A percentile compares a stretch with the other conserved stretches of the same genome.
These are phyloP conservation scores for Lepus timidus DNA, from an alignment of 2,113 vertebrate species.

Conservation along the genomic window DNA sequence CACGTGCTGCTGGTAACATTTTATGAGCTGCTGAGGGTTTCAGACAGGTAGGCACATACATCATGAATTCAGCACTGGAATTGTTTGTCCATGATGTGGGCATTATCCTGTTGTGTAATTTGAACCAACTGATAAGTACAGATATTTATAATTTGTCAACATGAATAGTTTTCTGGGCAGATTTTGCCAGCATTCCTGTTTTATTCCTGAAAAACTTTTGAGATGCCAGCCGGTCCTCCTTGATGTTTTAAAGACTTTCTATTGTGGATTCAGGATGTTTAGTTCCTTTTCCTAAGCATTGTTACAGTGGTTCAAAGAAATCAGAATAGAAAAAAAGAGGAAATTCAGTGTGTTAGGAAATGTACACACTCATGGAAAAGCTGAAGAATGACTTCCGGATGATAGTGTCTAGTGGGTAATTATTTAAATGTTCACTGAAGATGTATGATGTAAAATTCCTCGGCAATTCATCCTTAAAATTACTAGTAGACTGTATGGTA, in stretches of 20 bases:
- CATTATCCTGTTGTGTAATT: neutral
- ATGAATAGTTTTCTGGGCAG: neutral
- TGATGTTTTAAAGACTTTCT: neutral
- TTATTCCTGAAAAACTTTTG: neutral
- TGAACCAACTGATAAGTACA: neutral
- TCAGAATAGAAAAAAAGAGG: neutral
- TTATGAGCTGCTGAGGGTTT: neutral
- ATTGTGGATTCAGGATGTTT: neutral
- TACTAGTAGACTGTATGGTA: neutral
- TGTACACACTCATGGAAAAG: neutral
- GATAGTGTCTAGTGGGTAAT: neutral
- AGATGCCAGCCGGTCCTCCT: neutral
- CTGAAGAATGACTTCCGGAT: neutral
- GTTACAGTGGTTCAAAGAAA: neutral
- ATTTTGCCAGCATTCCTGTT: neutral
- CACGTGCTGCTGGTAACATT: neutral
- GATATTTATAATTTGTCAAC: neutral
- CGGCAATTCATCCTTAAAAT: neutral
- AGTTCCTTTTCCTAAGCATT: slow-evolving; percentile 4
- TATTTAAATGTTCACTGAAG: neutral
- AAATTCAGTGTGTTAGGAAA: neutral
- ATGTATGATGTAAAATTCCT: neutral
- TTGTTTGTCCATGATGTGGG: neutral
- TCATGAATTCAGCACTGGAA: neutral
- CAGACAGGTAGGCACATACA: neutral